A percentile compares a stretch with the other conserved stretches of the same genome.
phyloP scores from a whole-genome alignment of 2,797 vertebrate genomes.

The Phrynocephalus vlangalii region DNA sequence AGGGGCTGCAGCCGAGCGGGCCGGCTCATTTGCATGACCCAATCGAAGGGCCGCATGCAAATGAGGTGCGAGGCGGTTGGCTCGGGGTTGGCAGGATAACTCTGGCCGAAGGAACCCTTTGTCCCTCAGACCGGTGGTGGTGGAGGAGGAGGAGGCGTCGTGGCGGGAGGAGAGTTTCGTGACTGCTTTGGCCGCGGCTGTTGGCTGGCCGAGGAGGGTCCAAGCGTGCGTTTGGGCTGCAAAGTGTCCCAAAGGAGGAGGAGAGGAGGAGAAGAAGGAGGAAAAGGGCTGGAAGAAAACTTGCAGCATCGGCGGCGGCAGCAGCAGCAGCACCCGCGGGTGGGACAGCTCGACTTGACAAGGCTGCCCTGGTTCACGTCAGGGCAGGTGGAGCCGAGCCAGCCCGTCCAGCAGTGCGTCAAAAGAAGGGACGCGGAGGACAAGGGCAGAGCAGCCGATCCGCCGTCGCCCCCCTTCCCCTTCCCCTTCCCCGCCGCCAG shows the following conservation, averaged over 20 bases:
- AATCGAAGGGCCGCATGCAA: conserved; percentile 69
- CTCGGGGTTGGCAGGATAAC: conserved; percentile 54
- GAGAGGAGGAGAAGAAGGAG: not conserved
- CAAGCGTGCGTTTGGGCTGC: not conserved
- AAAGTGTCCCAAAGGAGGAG: not conserved
- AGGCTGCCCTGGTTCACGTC: not conserved
- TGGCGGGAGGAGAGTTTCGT: not conserved
- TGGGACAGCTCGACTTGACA: not conserved
- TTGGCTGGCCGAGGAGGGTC: no score
- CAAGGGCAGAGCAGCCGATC: conserved; percentile 11
- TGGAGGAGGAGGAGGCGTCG: rapidly evolving
- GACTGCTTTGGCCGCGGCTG: no score
- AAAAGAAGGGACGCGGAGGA: not conserved
- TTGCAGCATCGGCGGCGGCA: not conserved
- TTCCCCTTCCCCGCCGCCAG: not conserved
- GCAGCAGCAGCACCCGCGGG: not conserved
- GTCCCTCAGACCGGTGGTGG: conserved; percentile 7
- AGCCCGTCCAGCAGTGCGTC: not conserved
- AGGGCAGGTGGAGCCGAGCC: not conserved
- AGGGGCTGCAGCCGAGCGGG: conserved; percentile 23
- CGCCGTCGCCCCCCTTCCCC: not conserved
- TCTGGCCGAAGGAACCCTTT: conserved; percentile 37
- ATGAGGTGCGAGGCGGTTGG: conserved; percentile 66
- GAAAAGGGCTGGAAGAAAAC: not conserved
- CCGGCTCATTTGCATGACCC: conserved; percentile 68